These are phyloP conservation scores for Paguma larvata DNA, from an alignment of 2,797 vertebrate species.

Conservation along the genomic window DNA sequence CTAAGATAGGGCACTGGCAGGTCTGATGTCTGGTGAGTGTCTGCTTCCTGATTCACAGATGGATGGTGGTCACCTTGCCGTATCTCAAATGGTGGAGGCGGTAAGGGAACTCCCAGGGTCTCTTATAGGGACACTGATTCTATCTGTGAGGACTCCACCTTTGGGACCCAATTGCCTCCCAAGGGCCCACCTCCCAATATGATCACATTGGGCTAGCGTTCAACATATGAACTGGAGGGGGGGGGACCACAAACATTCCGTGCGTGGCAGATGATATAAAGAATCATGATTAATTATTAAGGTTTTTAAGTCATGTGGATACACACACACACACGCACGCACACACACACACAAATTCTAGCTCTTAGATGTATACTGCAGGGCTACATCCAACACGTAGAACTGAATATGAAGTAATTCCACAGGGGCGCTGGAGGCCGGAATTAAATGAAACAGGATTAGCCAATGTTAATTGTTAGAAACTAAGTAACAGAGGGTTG, in stretches of 20 bases:
- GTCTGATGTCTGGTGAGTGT: background rate
- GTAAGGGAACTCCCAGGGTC: background rate
- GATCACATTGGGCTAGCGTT: background rate
- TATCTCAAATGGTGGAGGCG: background rate
- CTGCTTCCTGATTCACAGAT: background rate
- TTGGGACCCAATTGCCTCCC: background rate
- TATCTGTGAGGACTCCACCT: background rate
- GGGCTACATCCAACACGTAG: background rate
- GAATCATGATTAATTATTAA: background rate
- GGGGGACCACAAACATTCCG: background rate
- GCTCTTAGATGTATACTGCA: background rate
- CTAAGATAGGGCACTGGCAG: background rate
- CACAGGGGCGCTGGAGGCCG: background rate
- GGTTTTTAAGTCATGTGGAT: background rate
- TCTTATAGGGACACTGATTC: background rate
- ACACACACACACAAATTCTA: background rate
- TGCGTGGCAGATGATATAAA: background rate
- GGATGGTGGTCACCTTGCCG: background rate
- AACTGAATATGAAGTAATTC: background rate
- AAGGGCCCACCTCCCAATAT: background rate
- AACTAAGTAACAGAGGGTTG: background rate
- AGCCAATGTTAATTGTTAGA: background rate
- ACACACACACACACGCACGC: background rate
- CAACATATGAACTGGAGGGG: background rate
- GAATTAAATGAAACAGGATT: background rate